phyloP scores from a whole-genome alignment of 1,140 invertebrate genomes.

The Meteorus sp. region DNA sequence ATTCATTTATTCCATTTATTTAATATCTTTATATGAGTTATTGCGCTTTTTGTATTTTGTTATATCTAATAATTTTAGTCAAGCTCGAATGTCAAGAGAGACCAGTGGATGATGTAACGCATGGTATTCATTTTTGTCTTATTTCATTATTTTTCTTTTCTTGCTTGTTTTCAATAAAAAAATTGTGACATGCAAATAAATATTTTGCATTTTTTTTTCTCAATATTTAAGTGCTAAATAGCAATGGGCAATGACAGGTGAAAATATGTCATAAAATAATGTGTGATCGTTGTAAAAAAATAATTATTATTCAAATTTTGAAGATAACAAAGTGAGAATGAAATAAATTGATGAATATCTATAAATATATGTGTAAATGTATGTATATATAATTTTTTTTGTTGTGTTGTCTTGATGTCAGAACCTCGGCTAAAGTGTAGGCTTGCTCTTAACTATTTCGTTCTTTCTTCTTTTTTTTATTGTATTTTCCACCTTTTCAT shows the following conservation, averaged over 20 bases:
- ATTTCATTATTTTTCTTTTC: not conserved
- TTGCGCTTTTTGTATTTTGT: constrained; percentile 13
- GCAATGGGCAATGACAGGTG: too few species aligned
- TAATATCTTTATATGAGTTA: not conserved
- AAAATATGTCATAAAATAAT: too few species aligned
- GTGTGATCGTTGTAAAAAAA: too few species aligned
- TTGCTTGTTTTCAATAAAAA: constrained; percentile 2
- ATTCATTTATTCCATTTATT: too few species aligned
- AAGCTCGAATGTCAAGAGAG: too few species aligned
- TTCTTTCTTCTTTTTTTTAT: constrained; percentile 2
- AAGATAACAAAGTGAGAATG: not conserved
- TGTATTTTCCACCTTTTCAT: too few species aligned
- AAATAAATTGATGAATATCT: not conserved
- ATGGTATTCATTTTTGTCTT: too few species aligned
- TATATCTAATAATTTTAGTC: not conserved
- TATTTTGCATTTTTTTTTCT: not conserved
- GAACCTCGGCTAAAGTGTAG: constrained; percentile 51
- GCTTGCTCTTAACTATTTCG: not conserved
- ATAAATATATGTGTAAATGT: not conserved
- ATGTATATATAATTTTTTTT: not conserved
- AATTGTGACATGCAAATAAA: constrained; percentile 1
- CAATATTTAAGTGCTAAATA: too few species aligned
- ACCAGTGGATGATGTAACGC: too few species aligned
- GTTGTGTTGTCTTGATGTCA: constrained; percentile 32
- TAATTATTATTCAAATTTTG: too few species aligned